A percentile compares a stretch with the other conserved stretches of the same genome.
Evolutionary conservation across 2,888 invertebrate genomes (phyloP).

Genomic region (Caprella mutica): DNA sequence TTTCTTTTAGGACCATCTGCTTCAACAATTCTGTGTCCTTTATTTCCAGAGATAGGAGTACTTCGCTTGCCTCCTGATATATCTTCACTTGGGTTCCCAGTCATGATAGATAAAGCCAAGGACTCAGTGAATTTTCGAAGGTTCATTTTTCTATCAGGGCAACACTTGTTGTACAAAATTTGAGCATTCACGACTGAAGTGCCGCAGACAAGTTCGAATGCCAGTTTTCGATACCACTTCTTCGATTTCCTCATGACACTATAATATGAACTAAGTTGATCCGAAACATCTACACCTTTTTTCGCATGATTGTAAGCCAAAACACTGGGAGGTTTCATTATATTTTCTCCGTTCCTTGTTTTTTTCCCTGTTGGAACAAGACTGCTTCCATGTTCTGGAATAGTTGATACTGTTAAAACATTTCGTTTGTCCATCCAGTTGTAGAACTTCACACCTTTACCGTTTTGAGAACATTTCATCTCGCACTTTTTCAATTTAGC

Average conservation of each 20-base stretch:
- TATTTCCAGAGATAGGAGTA: too few species aligned
- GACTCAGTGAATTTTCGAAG: constrained; percentile 3
- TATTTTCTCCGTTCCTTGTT: neutral
- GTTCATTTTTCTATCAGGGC: neutral
- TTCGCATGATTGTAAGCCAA: constrained; percentile 10
- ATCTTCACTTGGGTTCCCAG: neutral
- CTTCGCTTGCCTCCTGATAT: neutral
- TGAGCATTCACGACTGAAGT: constrained; percentile 11
- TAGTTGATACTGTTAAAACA: constrained; percentile 10
- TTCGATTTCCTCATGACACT: constrained; percentile 2
- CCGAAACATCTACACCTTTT: constrained; percentile 14
- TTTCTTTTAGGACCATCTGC: too few species aligned
- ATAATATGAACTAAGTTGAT: constrained; percentile 8
- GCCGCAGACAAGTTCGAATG: constrained; percentile 6
- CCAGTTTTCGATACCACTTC: constrained; percentile 13
- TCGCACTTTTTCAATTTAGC: too few species aligned
- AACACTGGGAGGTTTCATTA: constrained; percentile 12
- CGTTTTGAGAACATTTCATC: constrained; percentile 13
- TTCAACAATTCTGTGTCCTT: too few species aligned
- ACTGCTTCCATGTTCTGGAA: constrained; percentile 8
- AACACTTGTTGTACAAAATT: constrained; percentile 9
- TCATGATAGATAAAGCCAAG: neutral
- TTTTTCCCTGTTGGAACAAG: neutral
- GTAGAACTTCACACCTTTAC: constrained; percentile 6
- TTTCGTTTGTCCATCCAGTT: constrained; percentile 15